Base-by-base conservation (phyloP, 1,140 invertebrate species). In the Drosophila repletoides region DNA sequence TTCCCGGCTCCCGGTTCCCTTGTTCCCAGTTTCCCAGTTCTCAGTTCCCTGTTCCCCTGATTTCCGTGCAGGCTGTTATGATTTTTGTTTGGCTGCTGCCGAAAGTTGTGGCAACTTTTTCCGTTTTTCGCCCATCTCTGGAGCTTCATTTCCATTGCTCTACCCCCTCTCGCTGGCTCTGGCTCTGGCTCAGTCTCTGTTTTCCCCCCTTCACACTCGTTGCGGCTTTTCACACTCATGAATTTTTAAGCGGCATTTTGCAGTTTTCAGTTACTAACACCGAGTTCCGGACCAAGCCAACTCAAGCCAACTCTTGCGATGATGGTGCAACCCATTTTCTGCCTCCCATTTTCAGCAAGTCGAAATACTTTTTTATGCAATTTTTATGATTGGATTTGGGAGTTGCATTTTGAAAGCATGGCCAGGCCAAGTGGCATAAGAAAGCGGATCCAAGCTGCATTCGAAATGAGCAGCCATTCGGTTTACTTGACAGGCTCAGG, bases 361-460 rank as follows among this genome's bases (percentile, higher is more conserved):
- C 24, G 29, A 65, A 71, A 66, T 66, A 66, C 33, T 71, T 71
- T 58, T 48, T 65, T 46, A 59, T 71, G 61, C 61, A 71, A 66
- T 66, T 70, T 66, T 71, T 58, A 71, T 71, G 67, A 71, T 71
- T 71, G 29, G 67, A 71, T 66, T 71, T 71, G 60, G 45, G 66
- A 67, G 46, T 61, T 64, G 59, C 51, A 31, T 29, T 24, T 24
- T 26, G 10, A 22, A 33, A 38, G 33, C 56, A 29, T 15, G 5
- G 26, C 45, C 55, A 59, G 5, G 26, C 45, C 55, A 59, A 60
- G 45, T 60, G 24, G 45, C 45, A 36, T 22, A 33, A 51, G 36
- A 60, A 41, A 41, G 5, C 43, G 21, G 34, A 59, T 66, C 49
- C 43, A 5, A 22, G 10, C 28, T 66, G 63, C 63, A 60, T 66